Base-by-base conservation (phyloP, 1,140 invertebrate genomes). In the Brachionus plicatilis region DNA sequence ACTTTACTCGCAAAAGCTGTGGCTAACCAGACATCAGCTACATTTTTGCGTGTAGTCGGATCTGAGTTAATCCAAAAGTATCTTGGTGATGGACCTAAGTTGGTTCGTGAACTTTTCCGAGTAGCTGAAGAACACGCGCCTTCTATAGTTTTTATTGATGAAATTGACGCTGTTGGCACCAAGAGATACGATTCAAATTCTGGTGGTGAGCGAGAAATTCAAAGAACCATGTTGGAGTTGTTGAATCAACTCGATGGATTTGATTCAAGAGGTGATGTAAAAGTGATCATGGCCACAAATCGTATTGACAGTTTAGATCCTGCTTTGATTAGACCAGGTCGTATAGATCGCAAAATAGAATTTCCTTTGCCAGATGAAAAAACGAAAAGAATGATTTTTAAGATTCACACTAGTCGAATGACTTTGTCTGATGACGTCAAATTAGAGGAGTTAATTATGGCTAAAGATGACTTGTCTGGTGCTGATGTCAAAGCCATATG, bases 61-160 rank as follows among this genome's bases (percentile, higher is more conserved):
- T 99, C 97, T 9, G 97, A 99, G 90, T 92, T 99, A 3, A 99
- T 99, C 88, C 98, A 99, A 88, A 99, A 99, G 90, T 99, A 98
- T 92, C 92, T 99, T 88, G 97, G 97, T 85, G 98, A 99, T 92
- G 98, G 98, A 27, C 97, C 98, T 0, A 99, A 99, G 91, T 91
- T 99, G 56, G 97, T 99, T 4, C 91, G 98, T 85, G 98, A 99
- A 89, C 89, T 99, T 14, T 99, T 99, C 90, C 91, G 97, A 87
- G 97, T 99, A 8, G 97, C 98, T 24, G 97, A 99, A 88, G 97
- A 99, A 90, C 96, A 99, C 92, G 96, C 97, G 1, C 97, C 98
- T 8, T 98, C 96, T 1, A 99, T 99, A 90, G 97, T 99, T 1
- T 99, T 99, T 89, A 99, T 99, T 88, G 98, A 99, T 92, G 98